Evolutionary conservation across 2,797 vertebrate species (phyloP), one percentile per base, ranked within the genome.

Genomic region (Gymnothorax javanicus): DNA sequence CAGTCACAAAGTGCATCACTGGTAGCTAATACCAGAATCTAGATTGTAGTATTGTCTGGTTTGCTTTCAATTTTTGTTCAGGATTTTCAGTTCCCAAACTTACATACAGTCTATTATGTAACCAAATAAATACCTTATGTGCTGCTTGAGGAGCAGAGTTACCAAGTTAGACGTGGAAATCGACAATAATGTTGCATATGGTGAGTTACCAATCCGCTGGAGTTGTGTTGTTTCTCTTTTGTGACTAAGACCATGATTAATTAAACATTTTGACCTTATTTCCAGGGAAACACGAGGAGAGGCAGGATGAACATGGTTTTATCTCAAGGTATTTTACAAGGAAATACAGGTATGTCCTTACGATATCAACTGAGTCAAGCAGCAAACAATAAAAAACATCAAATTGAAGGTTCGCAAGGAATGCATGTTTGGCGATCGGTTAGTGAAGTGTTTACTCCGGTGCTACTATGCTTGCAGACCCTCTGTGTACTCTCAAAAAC

Each of bases 341-440:
- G 89, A 96, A 95, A 88, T 97, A 96, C 94, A 96, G 94, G 96
- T 97, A 92, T n/a, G 94, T 91, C n/a, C 60, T 69, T 7, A 73
- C 79, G 13, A 33, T 5, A 33, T 54, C 6, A 25, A 7, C 13
- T 33, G 56, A 57, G 56, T 33, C 15, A 15, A 59, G 50, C 43
- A 2, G 20, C 7, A 67, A 11, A 43, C 33, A 43, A 2, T 27
- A 33, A n/a, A n/a, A 23, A n/a, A 20, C 77, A 81, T 17, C 7
- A 56, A 23, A 15, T 84, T 57, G n/a, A 33, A 56, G 77, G 50
- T 20, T 81, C 7, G 56, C 77, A 54, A 9, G 52, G 12, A n/a
- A 4, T 81, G 77, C 23, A 81, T n/a, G 56, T 82, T 62, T 67
- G n/a, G 73, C 64, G 27, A 57, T 60, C 27, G 13, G 23, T 69